phyloP scores from a whole-genome alignment of 2,888 invertebrate species.

The Punctoribates punctum region DNA sequence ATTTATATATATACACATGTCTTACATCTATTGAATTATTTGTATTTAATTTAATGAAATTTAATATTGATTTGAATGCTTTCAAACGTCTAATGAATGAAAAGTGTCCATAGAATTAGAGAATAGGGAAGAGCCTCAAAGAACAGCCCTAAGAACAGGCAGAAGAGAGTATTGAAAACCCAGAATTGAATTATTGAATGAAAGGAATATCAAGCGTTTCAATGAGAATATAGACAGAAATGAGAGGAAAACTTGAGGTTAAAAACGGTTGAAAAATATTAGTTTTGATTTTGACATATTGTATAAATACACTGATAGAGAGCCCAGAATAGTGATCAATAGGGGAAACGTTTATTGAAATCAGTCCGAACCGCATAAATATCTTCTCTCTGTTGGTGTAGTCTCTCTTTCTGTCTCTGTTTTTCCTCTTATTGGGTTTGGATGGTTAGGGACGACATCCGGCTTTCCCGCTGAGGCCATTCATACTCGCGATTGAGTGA shows the following conservation, averaged over 20 bases:
- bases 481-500: not conserved
- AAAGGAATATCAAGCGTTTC: not conserved
- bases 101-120: not conserved
- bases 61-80: constrained; percentile 15
- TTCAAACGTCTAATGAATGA: not conserved
- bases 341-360: constrained; percentile 13
- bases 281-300: constrained; percentile 22
- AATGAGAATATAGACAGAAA: not conserved
- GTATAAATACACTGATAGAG: constrained; percentile 15
- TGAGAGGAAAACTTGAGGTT: not conserved
- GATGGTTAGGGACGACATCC: constrained; percentile 23
- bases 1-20: not conserved
- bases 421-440: constrained; percentile 1
- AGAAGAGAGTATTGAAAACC: not conserved
- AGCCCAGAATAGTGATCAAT: not conserved
- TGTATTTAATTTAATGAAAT: constrained; percentile 25
- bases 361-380: not conserved
- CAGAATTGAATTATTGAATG: constrained; percentile 10
- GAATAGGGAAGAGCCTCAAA: not conserved
- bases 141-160: not conserved
- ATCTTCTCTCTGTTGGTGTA: not conserved
- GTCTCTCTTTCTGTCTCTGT: not conserved
- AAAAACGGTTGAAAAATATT: constrained; percentile 24
- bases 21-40: not conserved
- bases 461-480: constrained; percentile 22